These are phyloP conservation scores for Anguilla obscura DNA, from an alignment of 2,797 vertebrate species.

Conservation along the genomic window DNA sequence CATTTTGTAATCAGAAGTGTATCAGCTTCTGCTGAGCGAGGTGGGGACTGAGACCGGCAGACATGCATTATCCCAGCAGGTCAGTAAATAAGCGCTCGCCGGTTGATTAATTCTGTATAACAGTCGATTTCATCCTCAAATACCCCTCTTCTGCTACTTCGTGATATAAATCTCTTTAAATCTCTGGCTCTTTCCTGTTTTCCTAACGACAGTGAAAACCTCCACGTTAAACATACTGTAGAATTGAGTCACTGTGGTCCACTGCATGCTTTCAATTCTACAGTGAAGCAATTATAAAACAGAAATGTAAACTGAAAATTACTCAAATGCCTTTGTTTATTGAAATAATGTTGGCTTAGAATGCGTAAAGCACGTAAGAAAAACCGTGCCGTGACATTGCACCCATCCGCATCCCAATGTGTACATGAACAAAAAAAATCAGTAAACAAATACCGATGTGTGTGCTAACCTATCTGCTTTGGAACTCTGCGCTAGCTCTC, in stretches of 20 bases:
- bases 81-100: conserved; percentile 50
- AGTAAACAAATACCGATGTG: background rate
- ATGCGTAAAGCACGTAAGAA: background rate
- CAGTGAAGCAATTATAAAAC: background rate
- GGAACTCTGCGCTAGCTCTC: background rate
- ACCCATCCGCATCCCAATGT: background rate
- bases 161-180: no score
- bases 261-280: background rate
- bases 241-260: background rate
- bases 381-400: background rate
- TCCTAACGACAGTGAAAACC: background rate
- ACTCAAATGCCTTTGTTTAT: background rate
- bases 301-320: background rate
- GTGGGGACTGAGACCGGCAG: background rate
- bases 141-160: background rate
- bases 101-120: conserved; percentile 56
- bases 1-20: background rate
- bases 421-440: background rate
- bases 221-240: background rate
- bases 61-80: conserved; percentile 26
- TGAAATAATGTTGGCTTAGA: background rate
- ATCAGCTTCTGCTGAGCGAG: background rate
- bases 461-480: background rate
- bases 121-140: conserved; percentile 40
- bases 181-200: background rate